Percentiles rank a stretch among this genome's conserved stretches.
Evolutionary conservation across 2,888 invertebrate species (phyloP).

Genomic region (Andrena minutula): DNA sequence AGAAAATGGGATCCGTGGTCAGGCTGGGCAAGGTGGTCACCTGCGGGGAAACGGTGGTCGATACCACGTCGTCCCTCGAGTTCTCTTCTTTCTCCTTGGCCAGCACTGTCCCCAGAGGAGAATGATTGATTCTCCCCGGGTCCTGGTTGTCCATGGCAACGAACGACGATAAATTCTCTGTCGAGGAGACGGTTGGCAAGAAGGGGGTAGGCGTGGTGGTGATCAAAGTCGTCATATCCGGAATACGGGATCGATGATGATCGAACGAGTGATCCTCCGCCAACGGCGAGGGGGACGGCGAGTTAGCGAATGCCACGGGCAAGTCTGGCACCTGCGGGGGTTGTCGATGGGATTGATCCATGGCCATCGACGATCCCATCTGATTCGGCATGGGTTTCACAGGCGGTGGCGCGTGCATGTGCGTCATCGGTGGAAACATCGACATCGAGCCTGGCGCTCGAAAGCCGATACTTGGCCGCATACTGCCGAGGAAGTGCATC

Average conservation of each 20-base stretch:
- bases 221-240: slow-evolving; percentile 43
- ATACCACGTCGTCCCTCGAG: slow-evolving; percentile 36
- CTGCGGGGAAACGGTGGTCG: slow-evolving; percentile 79
- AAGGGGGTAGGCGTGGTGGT: slow-evolving; percentile 44
- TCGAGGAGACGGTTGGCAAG: slow-evolving; percentile 35
- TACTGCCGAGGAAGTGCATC: slow-evolving; percentile 63
- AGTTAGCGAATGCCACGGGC: slow-evolving; percentile 55
- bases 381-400: slow-evolving; percentile 50
- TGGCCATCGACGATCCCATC: slow-evolving; percentile 30
- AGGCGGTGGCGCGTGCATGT: slow-evolving; percentile 66
- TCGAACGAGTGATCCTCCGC: slow-evolving; percentile 49
- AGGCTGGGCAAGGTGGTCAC: slow-evolving; percentile 86
- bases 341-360: slow-evolving; percentile 50
- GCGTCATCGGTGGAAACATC: slow-evolving; percentile 70
- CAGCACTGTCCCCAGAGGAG: slow-evolving; percentile 75
- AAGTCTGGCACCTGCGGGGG: slow-evolving; percentile 49
- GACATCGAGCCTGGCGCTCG: slow-evolving; percentile 59
- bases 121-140: slow-evolving; percentile 36
- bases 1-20: slow-evolving; percentile 88
- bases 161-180: slow-evolving; percentile 17
- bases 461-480: slow-evolving; percentile 57
- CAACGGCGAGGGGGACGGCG: slow-evolving; percentile 52
- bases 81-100: slow-evolving; percentile 63
- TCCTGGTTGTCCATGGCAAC: neutral
- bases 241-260: slow-evolving; percentile 44